Evolutionary conservation across 2,797 vertebrate species (phyloP), one percentile per base, ranked within the genome.

Genomic region (Nannoperca obscura): DNA sequence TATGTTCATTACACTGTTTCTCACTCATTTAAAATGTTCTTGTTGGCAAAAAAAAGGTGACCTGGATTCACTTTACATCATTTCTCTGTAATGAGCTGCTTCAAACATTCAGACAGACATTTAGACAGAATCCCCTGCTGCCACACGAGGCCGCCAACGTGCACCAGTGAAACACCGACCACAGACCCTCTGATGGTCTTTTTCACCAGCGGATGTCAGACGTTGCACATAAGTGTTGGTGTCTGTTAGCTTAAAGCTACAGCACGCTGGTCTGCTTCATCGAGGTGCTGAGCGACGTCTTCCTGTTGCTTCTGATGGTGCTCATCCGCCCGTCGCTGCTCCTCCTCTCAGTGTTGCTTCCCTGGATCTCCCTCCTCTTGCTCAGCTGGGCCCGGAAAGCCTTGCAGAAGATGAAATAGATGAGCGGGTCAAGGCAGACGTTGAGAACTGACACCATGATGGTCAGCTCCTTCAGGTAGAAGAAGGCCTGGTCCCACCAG

Each of bases 381-480:
- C 58, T 27, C 75, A 94, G 47, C 78, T 87, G 89, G 0, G 78
- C n/a, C 46, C 94, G 71, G 80, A 94, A 95, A 17, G 82, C 88
- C 64, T 92, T 91, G 71, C 90, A 94, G 90, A 95, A 94, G 55
- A 94, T 83, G 79, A 95, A 94, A 58, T 95, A 95, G 87, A 95
- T 92, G 62, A 95, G 72, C 0, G 94, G 94, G 79, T 95, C 94
- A 63, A 95, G 78, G 74, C 95, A 95, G 38, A 94, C 81, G 9
- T 94, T 95, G n/a, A 94, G 82, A 0, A 79, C 80, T 0, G 93
- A 93, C 74, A 94, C 27, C 32, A 93, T 34, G 14, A 94, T 20
- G 0, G 69, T 84, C 20, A 90, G 1, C 67, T 95, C 93, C 82
- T 95, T 95, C 46, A 95, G 50, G 74, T 91, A 88, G 53, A 81